phyloP scores from a whole-genome alignment of 2,113 vertebrate species.

The Silurus meridionalis region DNA sequence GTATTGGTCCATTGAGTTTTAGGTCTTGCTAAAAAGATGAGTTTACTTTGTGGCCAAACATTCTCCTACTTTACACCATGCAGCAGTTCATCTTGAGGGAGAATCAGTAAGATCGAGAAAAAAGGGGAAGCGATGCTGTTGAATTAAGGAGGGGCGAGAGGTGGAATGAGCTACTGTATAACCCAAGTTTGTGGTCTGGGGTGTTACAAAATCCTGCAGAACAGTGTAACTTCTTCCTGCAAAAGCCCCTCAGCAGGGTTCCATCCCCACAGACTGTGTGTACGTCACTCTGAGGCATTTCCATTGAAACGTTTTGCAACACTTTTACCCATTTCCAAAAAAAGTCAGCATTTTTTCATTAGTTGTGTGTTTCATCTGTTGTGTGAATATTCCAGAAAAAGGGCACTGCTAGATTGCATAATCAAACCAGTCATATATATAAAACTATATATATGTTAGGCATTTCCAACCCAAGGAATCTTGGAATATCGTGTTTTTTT shows the following conservation, averaged over 20 bases:
- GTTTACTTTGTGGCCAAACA: conserved; percentile 20
- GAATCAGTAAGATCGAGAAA: neutral
- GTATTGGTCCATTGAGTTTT: neutral
- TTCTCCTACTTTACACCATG: neutral
- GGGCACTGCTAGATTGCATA: neutral
- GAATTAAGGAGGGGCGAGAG: neutral
- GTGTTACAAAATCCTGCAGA: conserved; percentile 38
- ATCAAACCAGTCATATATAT: neutral
- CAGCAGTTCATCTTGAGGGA: neutral
- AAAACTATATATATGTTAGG: too few relatives aligned
- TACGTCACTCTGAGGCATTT: neutral
- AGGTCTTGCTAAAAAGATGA: neutral
- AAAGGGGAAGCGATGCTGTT: neutral
- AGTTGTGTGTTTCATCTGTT: neutral
- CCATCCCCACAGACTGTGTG: neutral
- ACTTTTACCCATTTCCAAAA: neutral
- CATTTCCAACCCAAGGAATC: neutral
- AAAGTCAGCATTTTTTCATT: neutral
- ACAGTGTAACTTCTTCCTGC: conserved; percentile 18
- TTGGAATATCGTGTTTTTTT: neutral
- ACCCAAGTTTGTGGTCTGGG: conserved; percentile 18
- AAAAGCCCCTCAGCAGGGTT: conserved; percentile 17
- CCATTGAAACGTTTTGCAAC: neutral
- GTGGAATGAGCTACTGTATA: neutral
- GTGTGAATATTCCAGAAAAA: neutral